Evolutionary conservation across 2,113 vertebrate genomes (phyloP).

Genomic region (Galbula dea): DNA sequence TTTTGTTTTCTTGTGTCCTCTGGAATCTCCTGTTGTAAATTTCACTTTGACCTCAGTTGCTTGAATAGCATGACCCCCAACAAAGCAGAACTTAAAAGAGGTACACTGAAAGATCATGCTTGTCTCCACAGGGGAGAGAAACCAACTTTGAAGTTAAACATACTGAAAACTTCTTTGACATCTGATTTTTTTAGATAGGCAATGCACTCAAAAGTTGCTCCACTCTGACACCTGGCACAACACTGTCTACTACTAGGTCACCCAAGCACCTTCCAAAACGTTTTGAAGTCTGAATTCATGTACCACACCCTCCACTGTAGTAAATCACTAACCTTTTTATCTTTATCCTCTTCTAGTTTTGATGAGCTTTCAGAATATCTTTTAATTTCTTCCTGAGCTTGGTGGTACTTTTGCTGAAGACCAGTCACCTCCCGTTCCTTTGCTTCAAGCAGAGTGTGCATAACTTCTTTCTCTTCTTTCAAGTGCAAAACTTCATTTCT

Average conservation of each 20-base stretch:
- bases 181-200: neutral
- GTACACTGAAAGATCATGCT: neutral
- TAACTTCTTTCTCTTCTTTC: conserved; percentile 73
- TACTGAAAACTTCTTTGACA: neutral
- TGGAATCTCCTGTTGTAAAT: neutral
- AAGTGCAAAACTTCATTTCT: conserved; percentile 81
- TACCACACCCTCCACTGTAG: neutral
- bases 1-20: neutral
- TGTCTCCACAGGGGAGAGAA: neutral
- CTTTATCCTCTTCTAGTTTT: conserved; percentile 90
- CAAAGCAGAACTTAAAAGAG: neutral
- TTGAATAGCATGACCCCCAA: neutral
- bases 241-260: neutral
- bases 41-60: neutral
- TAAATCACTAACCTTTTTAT: conserved; percentile 83
- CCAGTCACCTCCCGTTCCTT: conserved; percentile 76
- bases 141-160: neutral
- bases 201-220: neutral
- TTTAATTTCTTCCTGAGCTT: conserved; percentile 88
- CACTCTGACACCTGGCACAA: neutral
- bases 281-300: neutral
- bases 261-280: fast-evolving
- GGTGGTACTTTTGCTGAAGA: conserved; percentile 78
- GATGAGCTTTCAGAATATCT: conserved; percentile 83
- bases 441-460: conserved; percentile 66